Percentiles rank a stretch among this genome's conserved stretches.
Evolutionary conservation across 1,140 invertebrate genomes (phyloP).

Genomic region (Mamestra configurata): DNA sequence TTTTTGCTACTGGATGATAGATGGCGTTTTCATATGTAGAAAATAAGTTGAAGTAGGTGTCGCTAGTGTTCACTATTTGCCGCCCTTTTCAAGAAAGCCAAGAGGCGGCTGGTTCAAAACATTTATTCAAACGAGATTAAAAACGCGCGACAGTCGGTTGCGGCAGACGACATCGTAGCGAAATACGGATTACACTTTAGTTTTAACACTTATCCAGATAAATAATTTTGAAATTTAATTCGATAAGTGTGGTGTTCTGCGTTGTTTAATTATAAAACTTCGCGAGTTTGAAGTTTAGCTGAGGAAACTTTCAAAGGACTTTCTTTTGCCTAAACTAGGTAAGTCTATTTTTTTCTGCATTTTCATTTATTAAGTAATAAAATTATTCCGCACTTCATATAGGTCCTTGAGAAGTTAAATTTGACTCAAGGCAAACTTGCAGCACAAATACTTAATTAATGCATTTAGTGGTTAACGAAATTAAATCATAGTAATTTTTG

Average conservation of each 20-base stretch:
- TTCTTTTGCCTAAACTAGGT: slow-evolving; percentile 3
- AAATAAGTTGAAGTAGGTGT: slow-evolving; percentile 59
- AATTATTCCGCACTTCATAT: no score
- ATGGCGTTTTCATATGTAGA: slow-evolving; percentile 59
- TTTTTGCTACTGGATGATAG: slow-evolving; percentile 64
- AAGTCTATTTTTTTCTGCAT: neutral
- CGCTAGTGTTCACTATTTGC: slow-evolving; percentile 58
- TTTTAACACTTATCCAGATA: slow-evolving; percentile 25
- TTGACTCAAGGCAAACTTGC: no score
- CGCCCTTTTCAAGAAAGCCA: slow-evolving; percentile 55
- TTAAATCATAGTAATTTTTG: no score
- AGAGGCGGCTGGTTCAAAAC: slow-evolving; percentile 79
- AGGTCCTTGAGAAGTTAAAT: no score
- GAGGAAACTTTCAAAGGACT: slow-evolving; percentile 12
- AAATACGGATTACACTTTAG: slow-evolving; percentile 26
- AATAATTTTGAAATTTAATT: slow-evolving; percentile 15
- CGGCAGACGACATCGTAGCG: slow-evolving; percentile 46
- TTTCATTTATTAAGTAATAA: neutral
- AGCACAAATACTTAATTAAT: no score
- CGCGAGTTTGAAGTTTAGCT: slow-evolving; percentile 14
- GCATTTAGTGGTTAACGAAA: no score
- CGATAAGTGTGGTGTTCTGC: slow-evolving; percentile 20
- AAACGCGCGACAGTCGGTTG: slow-evolving; percentile 74
- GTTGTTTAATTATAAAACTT: neutral
- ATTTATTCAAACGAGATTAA: slow-evolving; percentile 80